Base-by-base conservation (phyloP, 2,113 vertebrate species). In the Hypocryptadius cinnamomeus region DNA sequence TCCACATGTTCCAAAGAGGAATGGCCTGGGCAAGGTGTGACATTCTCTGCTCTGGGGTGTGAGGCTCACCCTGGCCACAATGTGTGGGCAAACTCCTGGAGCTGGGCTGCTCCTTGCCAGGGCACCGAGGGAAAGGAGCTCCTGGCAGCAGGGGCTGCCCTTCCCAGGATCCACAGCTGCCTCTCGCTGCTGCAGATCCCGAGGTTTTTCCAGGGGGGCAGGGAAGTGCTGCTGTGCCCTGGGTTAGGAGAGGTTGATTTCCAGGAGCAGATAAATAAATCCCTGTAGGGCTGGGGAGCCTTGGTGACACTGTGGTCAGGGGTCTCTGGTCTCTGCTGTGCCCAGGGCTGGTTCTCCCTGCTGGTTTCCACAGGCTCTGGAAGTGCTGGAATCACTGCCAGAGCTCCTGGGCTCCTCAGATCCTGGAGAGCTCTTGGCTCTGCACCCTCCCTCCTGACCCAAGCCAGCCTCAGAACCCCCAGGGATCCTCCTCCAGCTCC, bases 171-270 rank as follows among this genome's bases (percentile, higher is more conserved):
- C 50, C 39, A 4, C 4, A 16, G 37, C 50, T 81, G 79, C 79
- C 47, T 13, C 6, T 7, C 8, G 47, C 5, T 64, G 56, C 5
- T 64, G 57, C 33, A 54, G 25, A 28, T 13, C 37, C 42, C 10
- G 0, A 17, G 65, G 57, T 6, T 69, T 65, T 57, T 6, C 3
- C 11, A 5, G 78, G 48, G 42, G 42, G 44, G 9, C 33, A 37
- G 72, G 48, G 25, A 22, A 10, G 18, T 1, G 28, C 5, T 17
- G 66, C 65, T 0, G 1, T 3, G 35, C 65, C 0, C 0, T 3
- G 40, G 47, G 72, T n/a, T 35, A 57, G 77, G 57, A 56, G 47
- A 0, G 23, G 84, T 44, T 5, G 35, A 7, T 0, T n/a, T 40
- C 3, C 18, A 33, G 73, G 3, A 25, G 65, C 4, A 0, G 72